Evolutionary conservation across 1,140 invertebrate genomes (phyloP), one percentile per base, ranked within the genome.

Genomic region (Apis cerana): DNA sequence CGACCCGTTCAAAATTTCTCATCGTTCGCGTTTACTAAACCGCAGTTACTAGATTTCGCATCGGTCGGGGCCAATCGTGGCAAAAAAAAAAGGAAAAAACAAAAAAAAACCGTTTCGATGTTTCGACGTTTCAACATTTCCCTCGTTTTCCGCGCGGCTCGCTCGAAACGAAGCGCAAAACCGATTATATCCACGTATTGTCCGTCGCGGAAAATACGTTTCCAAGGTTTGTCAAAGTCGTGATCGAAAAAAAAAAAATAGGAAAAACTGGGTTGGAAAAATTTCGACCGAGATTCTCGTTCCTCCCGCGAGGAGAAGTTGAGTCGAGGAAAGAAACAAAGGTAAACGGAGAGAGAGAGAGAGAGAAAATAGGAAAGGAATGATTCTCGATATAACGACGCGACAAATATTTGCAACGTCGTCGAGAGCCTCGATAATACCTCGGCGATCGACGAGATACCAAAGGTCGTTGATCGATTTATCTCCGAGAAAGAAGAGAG

Each of bases 351-450:
- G 10, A 7, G 48, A 2, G 27, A 17, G 15, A 59, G 23, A 21
- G n/a, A 21, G n/a, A 48, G 19, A 76, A 82, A 76, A 59, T 82
- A 54, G 33, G 59, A 43, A 43, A 82, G 27, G 54, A 82, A 82
- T 82, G 64, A 48, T 82, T 82, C 76, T 76, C 72, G 19, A 82
- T 82, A 43, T 23, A 48, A 52, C 64, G 64, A 23, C 56, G 61
- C 54, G 15, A 54, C 64, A 69, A 82, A 82, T 82, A 82, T 82
- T 82, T 82, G 74, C 72, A 59, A 43, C 19, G n/a, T 5, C 72
- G 61, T 52, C 62, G 72, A 61, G 62, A 56, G 33, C 43, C 54
- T 27, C 27, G 27, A 27, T 27, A 27, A 27, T 27, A 27, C 27
- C 27, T 27, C 27, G 27, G 27, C 1, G 2, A n/a, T 13, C 27